A percentile compares a stretch with the other conserved stretches of the same genome.
These are phyloP conservation scores for Laspeyria flexula DNA, from an alignment of 2,888 invertebrate genomes.

Conservation along the genomic window DNA sequence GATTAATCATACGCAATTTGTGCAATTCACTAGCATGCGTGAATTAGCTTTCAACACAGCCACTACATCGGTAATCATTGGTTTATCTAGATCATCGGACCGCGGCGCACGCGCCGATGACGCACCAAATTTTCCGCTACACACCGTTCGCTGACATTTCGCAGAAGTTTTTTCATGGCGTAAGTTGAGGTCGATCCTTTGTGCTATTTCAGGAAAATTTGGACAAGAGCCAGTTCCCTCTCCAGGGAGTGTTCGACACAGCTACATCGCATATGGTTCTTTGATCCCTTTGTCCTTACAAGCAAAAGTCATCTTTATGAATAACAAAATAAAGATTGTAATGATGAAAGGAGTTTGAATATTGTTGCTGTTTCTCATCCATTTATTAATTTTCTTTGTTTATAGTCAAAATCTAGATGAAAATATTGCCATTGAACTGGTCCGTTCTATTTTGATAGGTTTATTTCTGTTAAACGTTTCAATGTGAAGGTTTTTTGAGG, in stretches of 20 bases:
- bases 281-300: slow-evolving; percentile 58
- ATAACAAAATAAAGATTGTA: slow-evolving; percentile 35
- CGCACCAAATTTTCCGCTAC: slow-evolving; percentile 76
- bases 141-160: slow-evolving; percentile 71
- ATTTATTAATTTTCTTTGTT: slow-evolving; percentile 60
- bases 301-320: slow-evolving; percentile 42
- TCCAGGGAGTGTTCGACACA: slow-evolving; percentile 67
- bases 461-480: neutral
- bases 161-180: slow-evolving; percentile 75
- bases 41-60: slow-evolving; percentile 13
- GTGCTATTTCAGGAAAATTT: slow-evolving; percentile 84
- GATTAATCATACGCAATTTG: slow-evolving; percentile 11
- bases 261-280: slow-evolving; percentile 65
- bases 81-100: slow-evolving; percentile 30
- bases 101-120: slow-evolving; percentile 57
- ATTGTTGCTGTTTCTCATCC: slow-evolving; percentile 43
- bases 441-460: slow-evolving; percentile 13
- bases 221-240: slow-evolving; percentile 72
- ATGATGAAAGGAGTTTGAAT: slow-evolving; percentile 11
- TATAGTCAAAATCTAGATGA: slow-evolving; percentile 51
- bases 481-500: neutral
- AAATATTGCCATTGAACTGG: slow-evolving; percentile 41
- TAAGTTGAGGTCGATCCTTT: slow-evolving; percentile 81
- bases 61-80: slow-evolving; percentile 8
- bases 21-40: slow-evolving; percentile 10